phyloP scores from a whole-genome alignment of 92 coral and sea anemone genomes.

The Parazoanthus atlanticus region DNA sequence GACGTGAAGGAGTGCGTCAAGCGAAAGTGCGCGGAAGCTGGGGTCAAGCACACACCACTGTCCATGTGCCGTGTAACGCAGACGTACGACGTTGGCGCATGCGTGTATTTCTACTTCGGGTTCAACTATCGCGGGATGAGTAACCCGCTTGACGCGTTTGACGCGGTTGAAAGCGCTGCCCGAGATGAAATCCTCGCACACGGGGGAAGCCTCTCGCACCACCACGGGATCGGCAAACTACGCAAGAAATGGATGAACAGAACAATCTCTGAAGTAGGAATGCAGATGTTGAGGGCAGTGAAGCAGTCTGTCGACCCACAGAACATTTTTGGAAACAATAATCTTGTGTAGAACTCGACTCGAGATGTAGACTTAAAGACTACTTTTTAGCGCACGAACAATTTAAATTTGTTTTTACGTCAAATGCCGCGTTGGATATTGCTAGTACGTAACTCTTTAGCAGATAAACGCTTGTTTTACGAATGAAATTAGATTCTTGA shows the following conservation, averaged over 20 bases:
- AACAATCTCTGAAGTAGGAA: constrained; percentile 89
- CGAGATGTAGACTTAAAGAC: too few species aligned
- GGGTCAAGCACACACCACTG: constrained; percentile 80
- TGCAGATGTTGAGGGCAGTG: constrained; percentile 82
- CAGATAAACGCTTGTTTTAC: background rate
- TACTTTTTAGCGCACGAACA: background rate
- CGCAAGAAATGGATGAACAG: constrained; percentile 94
- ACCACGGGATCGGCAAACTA: constrained; percentile 94
- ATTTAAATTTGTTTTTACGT: background rate
- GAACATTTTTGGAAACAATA: constrained; percentile 92
- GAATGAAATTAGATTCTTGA: background rate
- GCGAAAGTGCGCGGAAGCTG: constrained; percentile 90
- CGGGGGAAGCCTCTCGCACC: constrained; percentile 98
- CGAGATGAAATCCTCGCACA: constrained; percentile 94
- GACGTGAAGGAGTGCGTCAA: constrained; percentile 88
- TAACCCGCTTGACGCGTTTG: constrained; percentile 78
- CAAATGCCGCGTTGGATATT: background rate
- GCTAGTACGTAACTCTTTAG: background rate
- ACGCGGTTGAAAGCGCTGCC: constrained; percentile 82
- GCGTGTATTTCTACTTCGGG: constrained; percentile 98
- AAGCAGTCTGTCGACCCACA: constrained; percentile 90
- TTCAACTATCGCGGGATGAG: constrained; percentile 83
- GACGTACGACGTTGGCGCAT: constrained; percentile 97
- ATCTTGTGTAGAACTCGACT: constrained; percentile 39
- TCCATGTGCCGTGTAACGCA: constrained; percentile 97